phyloP scores from a whole-genome alignment of 2,888 invertebrate genomes.

The Thymelicus lineola region DNA sequence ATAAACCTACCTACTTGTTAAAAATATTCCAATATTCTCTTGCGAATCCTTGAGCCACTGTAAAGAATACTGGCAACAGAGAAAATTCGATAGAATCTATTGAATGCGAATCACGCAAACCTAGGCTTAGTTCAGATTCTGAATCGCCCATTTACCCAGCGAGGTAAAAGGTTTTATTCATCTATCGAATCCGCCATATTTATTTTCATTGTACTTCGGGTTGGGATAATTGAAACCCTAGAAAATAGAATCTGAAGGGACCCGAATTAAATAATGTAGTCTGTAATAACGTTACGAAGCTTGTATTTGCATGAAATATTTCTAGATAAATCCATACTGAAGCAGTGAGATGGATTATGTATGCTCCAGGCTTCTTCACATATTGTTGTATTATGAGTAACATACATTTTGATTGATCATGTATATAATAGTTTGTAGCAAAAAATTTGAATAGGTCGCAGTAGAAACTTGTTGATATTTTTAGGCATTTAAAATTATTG shows the following conservation, averaged over 20 bases:
- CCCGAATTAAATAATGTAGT: conserved; percentile 6
- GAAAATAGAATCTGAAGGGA: conserved; percentile 9
- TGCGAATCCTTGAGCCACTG: conserved; percentile 16
- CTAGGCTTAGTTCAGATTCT: conserved; percentile 29
- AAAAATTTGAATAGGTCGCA: too few relatives aligned
- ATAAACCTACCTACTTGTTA: neutral
- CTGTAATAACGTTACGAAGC: too few relatives aligned
- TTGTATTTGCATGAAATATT: neutral
- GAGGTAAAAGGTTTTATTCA: conserved; percentile 38
- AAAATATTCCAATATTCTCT: conserved; percentile 3
- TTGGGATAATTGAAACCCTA: conserved; percentile 30
- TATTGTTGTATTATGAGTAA: too few relatives aligned
- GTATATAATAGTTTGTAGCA: too few relatives aligned
- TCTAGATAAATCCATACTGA: too few relatives aligned
- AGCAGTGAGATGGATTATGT: too few relatives aligned
- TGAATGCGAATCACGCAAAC: conserved; percentile 31
- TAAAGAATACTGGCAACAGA: conserved; percentile 9
- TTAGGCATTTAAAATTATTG: too few relatives aligned
- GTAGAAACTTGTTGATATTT: too few relatives aligned
- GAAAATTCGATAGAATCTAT: conserved; percentile 27
- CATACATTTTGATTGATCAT: too few relatives aligned
- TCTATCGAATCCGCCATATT: conserved; percentile 55
- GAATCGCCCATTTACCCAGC: conserved; percentile 10
- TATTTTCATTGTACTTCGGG: conserved; percentile 26
- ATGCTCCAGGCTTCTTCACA: too few relatives aligned